These are phyloP conservation scores for Mimumesa dahlbomi DNA, from an alignment of 2,888 invertebrate genomes.

Conservation along the genomic window DNA sequence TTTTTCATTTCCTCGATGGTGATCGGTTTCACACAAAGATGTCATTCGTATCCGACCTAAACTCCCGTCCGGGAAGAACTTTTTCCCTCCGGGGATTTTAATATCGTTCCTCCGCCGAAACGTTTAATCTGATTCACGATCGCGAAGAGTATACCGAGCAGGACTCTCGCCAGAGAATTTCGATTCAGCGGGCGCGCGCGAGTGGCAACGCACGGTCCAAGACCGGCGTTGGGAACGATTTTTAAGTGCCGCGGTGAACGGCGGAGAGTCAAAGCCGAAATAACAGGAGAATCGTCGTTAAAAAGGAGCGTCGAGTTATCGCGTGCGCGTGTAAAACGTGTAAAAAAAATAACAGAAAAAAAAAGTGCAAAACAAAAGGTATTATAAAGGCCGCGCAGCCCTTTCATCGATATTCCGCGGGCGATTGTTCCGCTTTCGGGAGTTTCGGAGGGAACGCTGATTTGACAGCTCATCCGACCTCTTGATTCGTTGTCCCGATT, in stretches of 20 bases:
- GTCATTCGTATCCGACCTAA: conserved; percentile 47
- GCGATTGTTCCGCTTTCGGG: conserved; percentile 51
- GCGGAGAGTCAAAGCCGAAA: conserved; percentile 30
- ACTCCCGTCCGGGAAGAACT: too few species aligned
- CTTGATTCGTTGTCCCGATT: conserved; percentile 56
- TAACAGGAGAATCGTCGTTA: conserved; percentile 40
- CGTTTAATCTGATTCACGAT: too few species aligned
- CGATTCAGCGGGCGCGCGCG: too few species aligned
- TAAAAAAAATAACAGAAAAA: too few species aligned
- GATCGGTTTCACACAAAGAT: conserved; percentile 63
- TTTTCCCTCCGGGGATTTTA: conserved; percentile 2
- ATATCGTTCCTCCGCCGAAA: too few species aligned
- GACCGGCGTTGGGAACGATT: not conserved
- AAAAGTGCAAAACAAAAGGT: too few species aligned
- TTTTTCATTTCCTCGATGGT: conserved; percentile 74
- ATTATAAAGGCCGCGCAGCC: too few species aligned
- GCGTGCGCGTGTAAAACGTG: conserved; percentile 46
- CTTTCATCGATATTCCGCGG: conserved; percentile 51
- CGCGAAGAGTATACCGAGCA: not conserved
- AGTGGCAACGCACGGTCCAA: too few species aligned
- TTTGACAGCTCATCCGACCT: conserved; percentile 63
- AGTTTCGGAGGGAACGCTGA: conserved; percentile 59
- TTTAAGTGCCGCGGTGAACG: not conserved
- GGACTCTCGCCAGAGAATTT: not conserved
- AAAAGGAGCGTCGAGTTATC: conserved; percentile 44